Conservation (phyloP, 2,888 invertebrate species). For the Archips crataeganus region DNA sequence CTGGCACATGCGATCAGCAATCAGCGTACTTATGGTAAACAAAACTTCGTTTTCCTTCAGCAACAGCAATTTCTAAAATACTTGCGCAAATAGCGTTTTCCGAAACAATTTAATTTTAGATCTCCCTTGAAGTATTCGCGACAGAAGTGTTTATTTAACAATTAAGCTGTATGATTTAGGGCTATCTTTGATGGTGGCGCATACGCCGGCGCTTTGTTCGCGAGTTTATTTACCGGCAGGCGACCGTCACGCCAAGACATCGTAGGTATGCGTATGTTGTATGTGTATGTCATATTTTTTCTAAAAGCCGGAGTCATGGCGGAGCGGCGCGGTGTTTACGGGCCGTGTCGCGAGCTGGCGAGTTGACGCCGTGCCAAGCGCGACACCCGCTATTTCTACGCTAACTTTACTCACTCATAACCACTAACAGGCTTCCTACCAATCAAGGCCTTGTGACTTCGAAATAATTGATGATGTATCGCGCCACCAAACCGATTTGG, state of each 20-base stretch:
- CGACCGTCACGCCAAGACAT: slow-evolving; percentile 36
- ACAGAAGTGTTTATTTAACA: slow-evolving; percentile 58
- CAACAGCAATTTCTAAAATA: slow-evolving; percentile 34
- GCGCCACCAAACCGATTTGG: slow-evolving; percentile 20
- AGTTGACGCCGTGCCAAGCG: slow-evolving; percentile 77
- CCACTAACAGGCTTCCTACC: slow-evolving; percentile 34
- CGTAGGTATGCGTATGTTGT: slow-evolving; percentile 15
- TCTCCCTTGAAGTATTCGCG: slow-evolving; percentile 46
- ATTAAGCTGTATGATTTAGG: slow-evolving; percentile 61
- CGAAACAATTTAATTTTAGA: slow-evolving; percentile 47
- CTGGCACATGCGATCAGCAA: slow-evolving; percentile 17
- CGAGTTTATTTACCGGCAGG: slow-evolving; percentile 67
- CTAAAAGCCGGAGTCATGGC: slow-evolving; percentile 54
- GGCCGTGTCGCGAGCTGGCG: slow-evolving; percentile 47
- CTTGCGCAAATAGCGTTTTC: slow-evolving; percentile 37
- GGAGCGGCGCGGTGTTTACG: slow-evolving; percentile 58
- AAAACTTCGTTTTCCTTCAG: slow-evolving; percentile 18
- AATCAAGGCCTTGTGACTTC: slow-evolving; percentile 30
- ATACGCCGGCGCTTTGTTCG: slow-evolving; percentile 55
- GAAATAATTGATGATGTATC: slow-evolving; percentile 35
- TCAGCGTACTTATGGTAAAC: slow-evolving; percentile 15
- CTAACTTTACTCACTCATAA: slow-evolving; percentile 42
- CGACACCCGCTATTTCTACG: slow-evolving; percentile 75
- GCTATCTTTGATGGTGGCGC: slow-evolving; percentile 61
- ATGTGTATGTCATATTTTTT: slow-evolving; percentile 68